phyloP scores from a whole-genome alignment of 2,888 invertebrate species.

The Pasiphila rectangulata region DNA sequence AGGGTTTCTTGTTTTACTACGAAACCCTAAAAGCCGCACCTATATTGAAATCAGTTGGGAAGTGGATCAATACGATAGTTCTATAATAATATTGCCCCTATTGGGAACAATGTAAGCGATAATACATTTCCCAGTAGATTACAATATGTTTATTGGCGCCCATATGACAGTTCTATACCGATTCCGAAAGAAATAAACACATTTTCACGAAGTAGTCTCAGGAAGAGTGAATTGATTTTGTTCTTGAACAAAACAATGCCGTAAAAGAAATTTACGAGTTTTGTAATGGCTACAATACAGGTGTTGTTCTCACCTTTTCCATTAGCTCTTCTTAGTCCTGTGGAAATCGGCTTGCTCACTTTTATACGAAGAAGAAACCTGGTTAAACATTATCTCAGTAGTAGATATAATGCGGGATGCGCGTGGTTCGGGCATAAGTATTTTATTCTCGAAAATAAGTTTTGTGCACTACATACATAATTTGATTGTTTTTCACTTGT shows the following conservation, averaged over 20 bases:
- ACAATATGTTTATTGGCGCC: background rate
- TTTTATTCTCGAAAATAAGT: no score
- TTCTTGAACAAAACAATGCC: slow-evolving; percentile 19
- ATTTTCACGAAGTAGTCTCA: slow-evolving; percentile 13
- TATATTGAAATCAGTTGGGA: no score
- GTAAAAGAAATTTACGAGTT: slow-evolving; percentile 23
- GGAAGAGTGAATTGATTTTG: slow-evolving; percentile 14
- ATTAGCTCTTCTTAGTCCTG: slow-evolving; percentile 14
- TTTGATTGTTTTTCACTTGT: no score
- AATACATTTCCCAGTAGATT: background rate
- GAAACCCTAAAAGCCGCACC: no score
- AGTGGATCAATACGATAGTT: no score
- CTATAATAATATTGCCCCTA: no score
- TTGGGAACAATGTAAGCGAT: no score
- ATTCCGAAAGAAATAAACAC: slow-evolving; percentile 6
- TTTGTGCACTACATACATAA: no score
- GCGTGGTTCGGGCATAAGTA: no score
- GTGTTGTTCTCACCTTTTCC: slow-evolving; percentile 27
- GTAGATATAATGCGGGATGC: no score
- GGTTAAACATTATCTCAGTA: background rate
- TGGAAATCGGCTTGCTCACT: slow-evolving; percentile 2
- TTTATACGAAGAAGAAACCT: background rate
- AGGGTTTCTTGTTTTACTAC: no score
- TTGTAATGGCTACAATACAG: slow-evolving; percentile 22
- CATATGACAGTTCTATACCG: background rate